phyloP scores from a whole-genome alignment of 2,888 invertebrate genomes.

The Torymus texanus region DNA sequence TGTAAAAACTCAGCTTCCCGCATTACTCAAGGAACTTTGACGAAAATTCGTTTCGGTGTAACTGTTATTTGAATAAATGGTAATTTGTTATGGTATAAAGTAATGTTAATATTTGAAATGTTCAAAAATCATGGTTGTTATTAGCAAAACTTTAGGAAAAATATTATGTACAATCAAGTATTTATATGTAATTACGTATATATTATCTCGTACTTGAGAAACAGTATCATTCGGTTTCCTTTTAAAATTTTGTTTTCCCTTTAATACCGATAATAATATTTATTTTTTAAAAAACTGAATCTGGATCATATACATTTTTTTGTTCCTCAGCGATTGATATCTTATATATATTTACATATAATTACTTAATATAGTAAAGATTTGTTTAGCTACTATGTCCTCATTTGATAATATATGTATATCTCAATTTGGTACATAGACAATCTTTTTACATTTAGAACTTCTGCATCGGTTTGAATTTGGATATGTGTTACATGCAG shows the following conservation, averaged over 20 bases:
- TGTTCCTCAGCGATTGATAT: conserved; percentile 8
- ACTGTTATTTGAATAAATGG: conserved; percentile 2
- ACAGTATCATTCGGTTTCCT: too few species aligned
- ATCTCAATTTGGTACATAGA: conserved; percentile 24
- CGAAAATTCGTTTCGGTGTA: conserved; percentile 35
- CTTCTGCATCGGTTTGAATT: conserved; percentile 17
- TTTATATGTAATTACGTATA: conserved; percentile 19
- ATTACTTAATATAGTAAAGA: conserved; percentile 19
- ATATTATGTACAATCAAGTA: conserved; percentile 31
- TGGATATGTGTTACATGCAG: conserved; percentile 34
- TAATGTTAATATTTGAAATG: too few species aligned
- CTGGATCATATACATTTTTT: background rate
- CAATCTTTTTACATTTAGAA: conserved; percentile 4
- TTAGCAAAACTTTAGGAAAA: conserved; percentile 20
- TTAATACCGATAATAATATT: background rate
- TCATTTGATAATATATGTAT: conserved; percentile 4
- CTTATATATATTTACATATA: conserved; percentile 12
- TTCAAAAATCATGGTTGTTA: too few species aligned
- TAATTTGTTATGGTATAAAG: conserved; percentile 6
- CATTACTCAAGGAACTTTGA: conserved; percentile 37
- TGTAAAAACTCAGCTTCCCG: conserved; percentile 19
- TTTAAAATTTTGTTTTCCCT: background rate
- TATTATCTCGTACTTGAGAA: conserved; percentile 5
- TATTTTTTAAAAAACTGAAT: background rate
- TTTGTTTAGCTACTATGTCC: conserved; percentile 20